These are phyloP conservation scores for Trachurus trachurus DNA, from an alignment of 2,797 vertebrate species.

Conservation along the genomic window DNA sequence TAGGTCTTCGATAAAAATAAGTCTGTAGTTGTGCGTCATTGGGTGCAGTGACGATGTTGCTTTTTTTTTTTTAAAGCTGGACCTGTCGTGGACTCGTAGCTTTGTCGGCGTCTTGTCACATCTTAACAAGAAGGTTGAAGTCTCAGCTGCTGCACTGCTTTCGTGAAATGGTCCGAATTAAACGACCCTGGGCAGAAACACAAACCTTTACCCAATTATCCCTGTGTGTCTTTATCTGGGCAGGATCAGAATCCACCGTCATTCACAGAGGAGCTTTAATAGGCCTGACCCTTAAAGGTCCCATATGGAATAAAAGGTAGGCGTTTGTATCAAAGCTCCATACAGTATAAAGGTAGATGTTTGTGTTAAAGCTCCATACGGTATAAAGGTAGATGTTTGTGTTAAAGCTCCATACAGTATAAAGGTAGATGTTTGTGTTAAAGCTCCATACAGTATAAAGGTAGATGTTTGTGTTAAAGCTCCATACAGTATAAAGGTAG, in stretches of 20 bases:
- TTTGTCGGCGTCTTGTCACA: not conserved
- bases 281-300: not conserved
- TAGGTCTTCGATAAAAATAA: not conserved
- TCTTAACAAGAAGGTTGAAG: conserved; percentile 7
- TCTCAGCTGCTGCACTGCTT: not conserved
- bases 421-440: too few relatives aligned
- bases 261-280: not conserved
- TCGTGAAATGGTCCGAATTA: not conserved
- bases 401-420: too few relatives aligned
- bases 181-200: not conserved
- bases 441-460: too few relatives aligned
- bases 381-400: too few relatives aligned
- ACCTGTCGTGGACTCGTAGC: not conserved
- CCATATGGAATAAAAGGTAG: too few relatives aligned
- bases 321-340: too few relatives aligned
- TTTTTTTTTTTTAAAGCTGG: not conserved
- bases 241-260: not conserved
- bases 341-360: too few relatives aligned
- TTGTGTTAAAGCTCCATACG: too few relatives aligned
- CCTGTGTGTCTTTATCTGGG: conserved; percentile 13
- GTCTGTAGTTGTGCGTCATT: not conserved
- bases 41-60: not conserved
- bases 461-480: too few relatives aligned
- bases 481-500: too few relatives aligned
- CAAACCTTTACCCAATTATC: conserved; percentile 24